Percentiles rank a stretch among this genome's conserved stretches.
These are phyloP conservation scores for Micropoecilia bifurca DNA, from an alignment of 2,797 vertebrate species.

Conservation along the genomic window DNA sequence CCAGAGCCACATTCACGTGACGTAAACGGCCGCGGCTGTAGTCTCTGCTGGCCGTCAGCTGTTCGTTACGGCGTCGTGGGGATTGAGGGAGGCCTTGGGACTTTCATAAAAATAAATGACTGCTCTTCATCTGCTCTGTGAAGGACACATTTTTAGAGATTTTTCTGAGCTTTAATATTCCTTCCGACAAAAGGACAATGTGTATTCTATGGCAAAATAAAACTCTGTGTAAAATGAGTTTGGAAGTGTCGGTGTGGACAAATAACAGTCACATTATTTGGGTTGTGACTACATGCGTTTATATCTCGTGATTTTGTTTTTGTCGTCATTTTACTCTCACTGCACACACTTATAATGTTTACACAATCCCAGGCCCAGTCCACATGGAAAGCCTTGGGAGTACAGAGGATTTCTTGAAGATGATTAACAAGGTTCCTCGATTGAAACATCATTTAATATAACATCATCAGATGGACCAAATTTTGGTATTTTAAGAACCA, in stretches of 20 bases:
- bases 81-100: constrained; percentile 39
- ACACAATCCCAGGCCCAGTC: not conserved
- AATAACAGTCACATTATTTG: not conserved
- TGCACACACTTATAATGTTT: not conserved
- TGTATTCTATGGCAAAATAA: not conserved
- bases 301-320: not conserved
- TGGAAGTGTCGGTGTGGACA: not conserved
- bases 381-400: too few relatives aligned
- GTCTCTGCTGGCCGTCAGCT: constrained; percentile 37
- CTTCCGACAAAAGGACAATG: not conserved
- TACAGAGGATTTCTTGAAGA: too few relatives aligned
- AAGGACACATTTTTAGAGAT: not conserved
- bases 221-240: not conserved
- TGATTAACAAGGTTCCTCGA: too few relatives aligned
- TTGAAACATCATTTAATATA: too few relatives aligned
- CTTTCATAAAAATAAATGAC: constrained; percentile 34
- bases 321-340: not conserved
- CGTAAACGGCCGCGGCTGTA: constrained; percentile 20
- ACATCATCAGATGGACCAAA: too few relatives aligned
- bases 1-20: constrained; percentile 33
- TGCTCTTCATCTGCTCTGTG: constrained; percentile 11
- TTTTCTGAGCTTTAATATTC: constrained; percentile 21
- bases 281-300: not conserved
- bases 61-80: constrained; percentile 29
- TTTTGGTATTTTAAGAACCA: too few relatives aligned